phyloP scores from a whole-genome alignment of 1,140 invertebrate genomes.

The Euwallacea similis region DNA sequence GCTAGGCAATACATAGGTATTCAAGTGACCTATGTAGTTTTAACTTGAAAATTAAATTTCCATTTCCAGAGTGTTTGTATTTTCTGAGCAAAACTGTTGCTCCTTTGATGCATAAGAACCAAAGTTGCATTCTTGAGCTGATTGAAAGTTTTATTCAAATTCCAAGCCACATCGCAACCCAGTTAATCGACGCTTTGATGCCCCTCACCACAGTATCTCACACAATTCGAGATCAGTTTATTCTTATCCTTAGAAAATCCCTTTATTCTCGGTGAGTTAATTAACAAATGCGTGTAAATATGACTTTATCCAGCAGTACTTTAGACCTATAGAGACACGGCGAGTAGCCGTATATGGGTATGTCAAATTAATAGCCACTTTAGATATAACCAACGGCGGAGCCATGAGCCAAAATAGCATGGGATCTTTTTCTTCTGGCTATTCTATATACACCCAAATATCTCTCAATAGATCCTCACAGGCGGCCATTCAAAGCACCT shows the following conservation, averaged over 20 bases:
- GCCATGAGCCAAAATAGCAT: constrained; percentile 55
- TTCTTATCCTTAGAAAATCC: constrained; percentile 61
- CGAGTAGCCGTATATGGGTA: constrained; percentile 62
- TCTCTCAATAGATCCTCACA: constrained; percentile 54
- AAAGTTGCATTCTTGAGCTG: constrained; percentile 54
- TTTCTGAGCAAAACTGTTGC: constrained; percentile 56
- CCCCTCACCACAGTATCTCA: constrained; percentile 56
- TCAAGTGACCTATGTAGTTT: background rate
- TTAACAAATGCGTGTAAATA: background rate
- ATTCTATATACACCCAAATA: constrained; percentile 56
- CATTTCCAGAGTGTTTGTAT: constrained; percentile 58
- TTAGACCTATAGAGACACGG: constrained; percentile 54
- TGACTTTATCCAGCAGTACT: background rate
- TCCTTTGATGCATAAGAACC: constrained; percentile 56
- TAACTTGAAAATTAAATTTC: background rate
- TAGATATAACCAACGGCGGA: constrained; percentile 55
- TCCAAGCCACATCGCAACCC: constrained; percentile 52
- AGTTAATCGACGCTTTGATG: constrained; percentile 57
- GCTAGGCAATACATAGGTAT: constrained; percentile 59
- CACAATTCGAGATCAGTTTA: constrained; percentile 57
- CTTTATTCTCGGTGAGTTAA: constrained; percentile 57
- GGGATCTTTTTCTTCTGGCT: constrained; percentile 45
- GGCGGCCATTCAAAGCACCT: constrained; percentile 42
- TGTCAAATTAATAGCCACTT: constrained; percentile 58
- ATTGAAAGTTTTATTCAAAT: constrained; percentile 57